Base-by-base conservation (phyloP, 1,140 invertebrate genomes). In the Thereuonema tuberculata region DNA sequence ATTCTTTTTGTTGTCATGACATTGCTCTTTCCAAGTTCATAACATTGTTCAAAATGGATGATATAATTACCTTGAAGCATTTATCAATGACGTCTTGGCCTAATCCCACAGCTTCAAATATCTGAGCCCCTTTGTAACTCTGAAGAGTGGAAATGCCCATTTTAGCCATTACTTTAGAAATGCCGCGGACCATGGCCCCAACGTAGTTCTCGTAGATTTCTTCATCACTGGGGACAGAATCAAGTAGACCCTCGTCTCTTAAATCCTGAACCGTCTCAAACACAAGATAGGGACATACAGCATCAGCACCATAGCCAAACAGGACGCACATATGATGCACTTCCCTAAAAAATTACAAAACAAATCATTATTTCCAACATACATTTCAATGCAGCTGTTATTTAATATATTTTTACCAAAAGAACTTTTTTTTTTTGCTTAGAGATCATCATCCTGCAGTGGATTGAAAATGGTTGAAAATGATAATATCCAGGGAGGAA, bases 131-230 rank as follows among this genome's bases (percentile, higher is more conserved):
- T 77, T 98, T 98, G 74, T 99, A 99, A n/a, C 93, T 97, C 71
- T 99, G 95, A 20, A 99, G 75, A 0, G 95, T 99, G 47, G 93
- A 96, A 69, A 99, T 99, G 43, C 96, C 96, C 96, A 99, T 99
- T 75, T 99, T 99, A 1, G 96, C 95, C 96, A 99, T 99, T 0
- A 98, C 82, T 72, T 92, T 91, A 1, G 86, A 80, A 59, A 91
- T 82, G 57, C 89, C 89, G 14, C 84, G 81, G 69, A 89, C 87
- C 67, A 89, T 81, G 3, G 82, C 81, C 47, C 80, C 78, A 23
- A 77, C 76, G 71, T 85, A 88, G 71, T 82, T 86, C 78, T 82
- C 75, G 69, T 84, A 97, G 61, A 98, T 86, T 52, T 84, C 79
- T n/a, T 88, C 80, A 70, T 98, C 89, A 1, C 82, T 82, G 0